These are phyloP conservation scores for Pogona vitticeps DNA, from an alignment of 2,113 vertebrate genomes.

Conservation along the genomic window DNA sequence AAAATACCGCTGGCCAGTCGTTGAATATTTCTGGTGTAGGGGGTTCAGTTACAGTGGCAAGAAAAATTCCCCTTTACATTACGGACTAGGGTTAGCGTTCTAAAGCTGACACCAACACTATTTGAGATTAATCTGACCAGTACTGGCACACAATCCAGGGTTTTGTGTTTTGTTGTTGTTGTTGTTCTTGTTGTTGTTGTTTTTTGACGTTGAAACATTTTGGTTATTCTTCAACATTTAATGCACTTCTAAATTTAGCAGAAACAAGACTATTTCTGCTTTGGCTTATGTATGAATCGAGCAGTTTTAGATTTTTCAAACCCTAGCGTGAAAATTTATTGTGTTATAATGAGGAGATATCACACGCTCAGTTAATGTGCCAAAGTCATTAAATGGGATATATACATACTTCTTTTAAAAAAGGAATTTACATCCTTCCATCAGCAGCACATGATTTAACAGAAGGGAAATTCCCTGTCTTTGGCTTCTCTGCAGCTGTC, in stretches of 20 bases:
- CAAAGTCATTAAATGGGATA: not conserved
- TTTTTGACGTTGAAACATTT: no score
- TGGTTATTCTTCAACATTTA: not conserved
- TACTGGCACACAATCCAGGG: no score
- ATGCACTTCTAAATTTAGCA: not conserved
- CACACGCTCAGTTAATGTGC: no score
- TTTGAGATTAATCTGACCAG: not conserved
- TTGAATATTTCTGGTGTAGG: no score
- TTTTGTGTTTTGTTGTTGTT: not conserved
- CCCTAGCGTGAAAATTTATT: not conserved
- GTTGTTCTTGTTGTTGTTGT: no score
- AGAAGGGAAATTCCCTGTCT: not conserved
- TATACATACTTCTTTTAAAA: not conserved
- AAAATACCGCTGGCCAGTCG: no score
- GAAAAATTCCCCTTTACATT: no score
- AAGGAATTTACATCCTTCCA: not conserved
- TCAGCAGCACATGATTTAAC: not conserved
- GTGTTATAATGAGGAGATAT: not conserved
- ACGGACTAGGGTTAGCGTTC: no score
- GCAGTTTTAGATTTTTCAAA: not conserved
- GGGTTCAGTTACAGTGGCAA: no score
- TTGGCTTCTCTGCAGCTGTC: not conserved
- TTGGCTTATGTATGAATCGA: not conserved
- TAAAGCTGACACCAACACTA: not conserved
- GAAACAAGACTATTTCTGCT: not conserved